A percentile compares a stretch with the other conserved stretches of the same genome.
phyloP scores from a whole-genome alignment of 37 sponge, comb jelly and placozoan genomes.

The Theonella swinhoei region DNA sequence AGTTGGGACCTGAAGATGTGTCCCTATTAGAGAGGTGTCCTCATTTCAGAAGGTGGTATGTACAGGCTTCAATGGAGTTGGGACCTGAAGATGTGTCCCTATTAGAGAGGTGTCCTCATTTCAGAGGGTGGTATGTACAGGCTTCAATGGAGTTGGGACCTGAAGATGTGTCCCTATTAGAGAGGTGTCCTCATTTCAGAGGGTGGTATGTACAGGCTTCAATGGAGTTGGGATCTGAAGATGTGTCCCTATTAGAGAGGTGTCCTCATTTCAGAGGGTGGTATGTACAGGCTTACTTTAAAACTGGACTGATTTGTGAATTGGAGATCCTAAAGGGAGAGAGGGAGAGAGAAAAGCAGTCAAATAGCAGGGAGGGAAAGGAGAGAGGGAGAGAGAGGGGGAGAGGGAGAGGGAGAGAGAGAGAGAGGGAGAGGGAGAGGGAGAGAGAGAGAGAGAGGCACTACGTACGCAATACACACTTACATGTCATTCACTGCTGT shows the following conservation, averaged over 20 bases:
- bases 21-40: too few species aligned
- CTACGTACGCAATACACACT: neutral
- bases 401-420: slow-evolving; percentile 5
- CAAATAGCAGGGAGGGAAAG: neutral
- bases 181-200: too few species aligned
- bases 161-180: too few species aligned
- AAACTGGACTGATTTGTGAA: neutral
- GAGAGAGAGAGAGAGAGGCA: neutral
- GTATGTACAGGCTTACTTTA: neutral
- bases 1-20: too few species aligned
- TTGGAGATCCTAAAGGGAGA: neutral
- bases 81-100: too few species aligned
- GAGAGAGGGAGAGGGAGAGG: neutral
- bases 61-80: too few species aligned
- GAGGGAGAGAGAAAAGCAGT: neutral
- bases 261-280: neutral
- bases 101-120: too few species aligned
- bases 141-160: too few species aligned
- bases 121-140: too few species aligned
- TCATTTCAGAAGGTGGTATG: too few species aligned
- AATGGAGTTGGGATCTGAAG: too few species aligned
- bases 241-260: neutral
- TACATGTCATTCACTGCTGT: slow-evolving; percentile 16
- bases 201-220: too few species aligned
- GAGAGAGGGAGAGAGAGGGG: neutral